These are phyloP conservation scores for Pseudorasbora parva DNA, from an alignment of 2,113 vertebrate genomes.

Conservation along the genomic window DNA sequence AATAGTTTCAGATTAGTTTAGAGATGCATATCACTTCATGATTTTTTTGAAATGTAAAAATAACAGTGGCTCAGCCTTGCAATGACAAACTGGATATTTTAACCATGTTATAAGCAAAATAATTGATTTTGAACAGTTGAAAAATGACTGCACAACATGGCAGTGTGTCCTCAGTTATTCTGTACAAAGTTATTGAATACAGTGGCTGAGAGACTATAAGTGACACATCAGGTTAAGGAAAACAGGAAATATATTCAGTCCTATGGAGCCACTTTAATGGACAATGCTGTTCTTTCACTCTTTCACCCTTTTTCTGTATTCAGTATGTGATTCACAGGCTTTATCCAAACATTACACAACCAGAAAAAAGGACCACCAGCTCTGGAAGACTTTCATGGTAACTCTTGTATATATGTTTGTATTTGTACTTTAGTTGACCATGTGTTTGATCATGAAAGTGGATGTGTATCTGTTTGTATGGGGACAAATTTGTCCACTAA, in stretches of 20 bases:
- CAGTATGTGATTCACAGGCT: not conserved
- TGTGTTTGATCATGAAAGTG: not conserved
- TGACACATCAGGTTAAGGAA: not conserved
- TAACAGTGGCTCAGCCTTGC: not conserved
- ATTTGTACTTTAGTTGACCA: not conserved
- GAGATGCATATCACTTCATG: not conserved
- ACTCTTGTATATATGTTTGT: not conserved
- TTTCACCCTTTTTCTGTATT: not conserved
- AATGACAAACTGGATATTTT: not conserved
- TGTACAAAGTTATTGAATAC: not conserved
- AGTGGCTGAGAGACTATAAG: conserved; percentile 22
- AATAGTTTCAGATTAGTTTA: not conserved
- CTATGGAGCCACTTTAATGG: not conserved
- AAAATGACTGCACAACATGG: not conserved
- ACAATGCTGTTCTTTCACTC: not conserved
- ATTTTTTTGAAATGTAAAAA: not conserved
- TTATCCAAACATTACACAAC: conserved; percentile 9
- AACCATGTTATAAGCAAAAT: not conserved
- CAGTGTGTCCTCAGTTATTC: not conserved
- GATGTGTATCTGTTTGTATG: not conserved
- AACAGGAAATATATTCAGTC: not conserved
- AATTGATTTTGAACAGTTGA: not conserved
- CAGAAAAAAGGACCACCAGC: conserved; percentile 5
- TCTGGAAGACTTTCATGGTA: not conserved
- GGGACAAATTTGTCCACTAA: not conserved